A percentile compares a stretch with the other conserved stretches of the same genome.
Conservation (phyloP, 2,888 invertebrate species). For the Epistrophe grossulariae region DNA sequence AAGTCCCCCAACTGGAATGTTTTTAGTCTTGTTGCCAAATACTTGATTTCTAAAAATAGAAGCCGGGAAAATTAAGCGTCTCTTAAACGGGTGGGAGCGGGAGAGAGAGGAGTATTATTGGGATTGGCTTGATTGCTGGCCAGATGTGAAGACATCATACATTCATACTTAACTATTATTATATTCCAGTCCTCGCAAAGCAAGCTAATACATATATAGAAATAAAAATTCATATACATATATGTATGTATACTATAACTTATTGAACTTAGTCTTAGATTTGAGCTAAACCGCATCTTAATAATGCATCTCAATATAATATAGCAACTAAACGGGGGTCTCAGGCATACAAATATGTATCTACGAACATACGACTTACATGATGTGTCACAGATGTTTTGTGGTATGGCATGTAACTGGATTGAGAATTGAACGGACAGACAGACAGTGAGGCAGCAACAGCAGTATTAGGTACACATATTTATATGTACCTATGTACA, state of each 20-base stretch:
- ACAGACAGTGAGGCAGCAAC: conserved; percentile 73
- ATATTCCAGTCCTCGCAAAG: neutral
- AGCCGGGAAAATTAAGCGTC: conserved; percentile 62
- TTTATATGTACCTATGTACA: neutral
- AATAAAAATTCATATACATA: conserved; percentile 18
- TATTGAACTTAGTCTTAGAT: conserved; percentile 59
- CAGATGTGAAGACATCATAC: conserved; percentile 44
- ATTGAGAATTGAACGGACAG: conserved; percentile 60
- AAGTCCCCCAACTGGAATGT: conserved; percentile 73
- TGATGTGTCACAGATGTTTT: conserved; percentile 63
- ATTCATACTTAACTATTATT: neutral
- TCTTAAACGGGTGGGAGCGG: neutral
- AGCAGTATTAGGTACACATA: conserved; percentile 23
- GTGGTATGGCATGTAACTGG: conserved; percentile 54
- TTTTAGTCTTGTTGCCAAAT: conserved; percentile 71
- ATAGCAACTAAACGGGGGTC: neutral
- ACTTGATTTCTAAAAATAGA: conserved; percentile 75
- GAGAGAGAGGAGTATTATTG: neutral
- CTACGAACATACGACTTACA: conserved; percentile 34
- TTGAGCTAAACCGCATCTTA: conserved; percentile 58
- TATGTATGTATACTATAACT: conserved; percentile 2
- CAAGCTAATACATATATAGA: neutral
- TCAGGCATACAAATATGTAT: neutral
- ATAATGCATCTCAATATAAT: conserved; percentile 13
- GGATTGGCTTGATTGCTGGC: conserved; percentile 43